Evolutionary conservation across 2,888 invertebrate species (phyloP), one percentile per base, ranked within the genome.

Genomic region (Phlogophora meticulosa): DNA sequence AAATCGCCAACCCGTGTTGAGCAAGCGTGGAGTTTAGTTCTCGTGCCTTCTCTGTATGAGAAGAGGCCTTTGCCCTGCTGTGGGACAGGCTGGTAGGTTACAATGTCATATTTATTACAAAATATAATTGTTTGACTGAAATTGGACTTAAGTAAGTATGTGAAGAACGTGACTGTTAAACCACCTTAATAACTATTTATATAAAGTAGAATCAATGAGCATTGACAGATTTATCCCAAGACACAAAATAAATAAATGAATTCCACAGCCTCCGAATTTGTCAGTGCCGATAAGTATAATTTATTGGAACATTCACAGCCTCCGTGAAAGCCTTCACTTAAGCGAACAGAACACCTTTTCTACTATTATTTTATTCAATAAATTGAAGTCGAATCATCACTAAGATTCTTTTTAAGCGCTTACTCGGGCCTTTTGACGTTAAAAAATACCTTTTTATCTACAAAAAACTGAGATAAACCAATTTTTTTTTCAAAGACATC

Each of bases 381-480:
- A 55, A 64, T 71, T 65, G 55, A 11, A 55, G 49, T 57, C 34
- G n/a, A 32, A 38, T 71, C 59, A 76, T 75, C 61, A 38, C 57
- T 32, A 48, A 32, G 9, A 24, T 45, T 46, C 49, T 55, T 43
- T 56, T 53, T 15, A 64, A 43, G 36, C 48, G 64, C 67, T 74
- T 60, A 74, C 40, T 58, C 69, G 74, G 67, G 67, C 51, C 45
- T 71, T 76, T 74, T 56, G 48, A 49, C 15, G 45, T 38, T 40
- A 75, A 70, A 34, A 61, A 72, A 62, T 42, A 63, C 40, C 52
- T 65, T 72, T 70, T 76, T 52, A 53, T 48, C 59, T 36, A 46
- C 2, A 58, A 79, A n/a, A 78, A 79, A 67, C 51, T 38, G 34
- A 59, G 72, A 80, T 75, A 72, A 66, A 69, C 67, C 34, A 28